phyloP scores from a whole-genome alignment of 1,140 invertebrate species.

The Grapholita molesta region DNA sequence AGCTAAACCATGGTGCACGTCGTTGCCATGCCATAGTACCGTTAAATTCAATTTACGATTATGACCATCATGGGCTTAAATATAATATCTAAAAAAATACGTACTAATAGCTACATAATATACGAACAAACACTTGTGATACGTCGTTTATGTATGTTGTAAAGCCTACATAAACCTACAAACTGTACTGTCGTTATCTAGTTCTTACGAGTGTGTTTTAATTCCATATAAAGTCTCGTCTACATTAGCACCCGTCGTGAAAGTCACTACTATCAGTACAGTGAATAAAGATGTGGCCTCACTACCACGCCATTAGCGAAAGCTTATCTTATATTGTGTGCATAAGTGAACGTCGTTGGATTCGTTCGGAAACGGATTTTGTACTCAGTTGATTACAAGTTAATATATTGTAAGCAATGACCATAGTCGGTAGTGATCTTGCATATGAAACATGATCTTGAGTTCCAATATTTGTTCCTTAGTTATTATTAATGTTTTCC shows the following conservation, averaged over 20 bases:
- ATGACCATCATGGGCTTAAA: not conserved
- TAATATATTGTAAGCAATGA: not conserved
- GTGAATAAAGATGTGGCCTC: constrained; percentile 4
- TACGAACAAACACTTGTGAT: too few relatives aligned
- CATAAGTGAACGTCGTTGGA: not conserved
- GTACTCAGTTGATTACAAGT: not conserved
- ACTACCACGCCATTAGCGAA: not conserved
- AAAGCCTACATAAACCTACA: not conserved
- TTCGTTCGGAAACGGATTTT: not conserved
- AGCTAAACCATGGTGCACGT: not conserved
- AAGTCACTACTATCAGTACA: not conserved
- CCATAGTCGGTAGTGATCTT: too few relatives aligned
- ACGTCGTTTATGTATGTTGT: too few relatives aligned
- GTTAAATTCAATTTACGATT: not conserved
- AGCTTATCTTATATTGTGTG: constrained; percentile 14
- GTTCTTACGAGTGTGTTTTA: not conserved
- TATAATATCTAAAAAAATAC: not conserved
- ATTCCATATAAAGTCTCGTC: not conserved
- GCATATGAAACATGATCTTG: too few relatives aligned
- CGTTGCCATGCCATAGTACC: not conserved
- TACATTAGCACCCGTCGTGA: not conserved
- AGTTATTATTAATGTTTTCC: too few relatives aligned
- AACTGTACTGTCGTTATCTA: not conserved
- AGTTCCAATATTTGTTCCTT: too few relatives aligned
- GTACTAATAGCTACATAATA: not conserved